These are phyloP conservation scores for Tachypleus tridentatus DNA, from an alignment of 1,140 invertebrate species.

Conservation along the genomic window DNA sequence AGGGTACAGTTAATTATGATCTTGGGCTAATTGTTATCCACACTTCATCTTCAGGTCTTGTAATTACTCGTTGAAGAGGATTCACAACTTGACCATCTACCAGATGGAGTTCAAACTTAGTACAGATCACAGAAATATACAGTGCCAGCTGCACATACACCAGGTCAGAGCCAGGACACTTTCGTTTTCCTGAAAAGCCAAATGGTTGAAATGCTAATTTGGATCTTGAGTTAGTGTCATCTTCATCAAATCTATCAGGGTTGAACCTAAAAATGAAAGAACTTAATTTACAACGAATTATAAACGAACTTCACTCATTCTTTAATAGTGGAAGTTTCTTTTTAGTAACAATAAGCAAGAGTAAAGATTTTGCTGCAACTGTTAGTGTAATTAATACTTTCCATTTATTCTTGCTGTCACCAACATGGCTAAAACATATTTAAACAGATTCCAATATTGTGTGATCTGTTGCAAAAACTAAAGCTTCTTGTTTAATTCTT, in stretches of 20 bases:
- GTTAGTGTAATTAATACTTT: too few relatives aligned
- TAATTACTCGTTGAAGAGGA: not conserved
- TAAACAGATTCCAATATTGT: too few relatives aligned
- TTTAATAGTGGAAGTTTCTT: too few relatives aligned
- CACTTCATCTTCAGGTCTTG: slow-evolving; percentile 1
- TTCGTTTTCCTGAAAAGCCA: not conserved
- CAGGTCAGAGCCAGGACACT: not conserved
- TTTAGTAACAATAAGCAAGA: too few relatives aligned
- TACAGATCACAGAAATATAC: not conserved
- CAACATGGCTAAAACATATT: too few relatives aligned
- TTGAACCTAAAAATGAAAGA: not conserved
- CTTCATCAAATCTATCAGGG: not conserved
- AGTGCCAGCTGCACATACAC: not conserved
- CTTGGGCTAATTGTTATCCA: not conserved
- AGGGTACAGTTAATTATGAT: too few relatives aligned
- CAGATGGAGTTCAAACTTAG: not conserved
- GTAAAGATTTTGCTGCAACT: too few relatives aligned
- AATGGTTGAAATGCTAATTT: not conserved
- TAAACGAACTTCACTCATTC: too few relatives aligned
- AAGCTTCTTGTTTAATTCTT: too few relatives aligned
- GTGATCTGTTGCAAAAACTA: too few relatives aligned
- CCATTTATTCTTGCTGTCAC: too few relatives aligned
- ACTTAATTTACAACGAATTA: too few relatives aligned
- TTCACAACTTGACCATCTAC: not conserved
- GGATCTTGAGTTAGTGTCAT: not conserved